phyloP scores from a whole-genome alignment of 2,113 vertebrate species.

The Himantopus leucocephalus region DNA sequence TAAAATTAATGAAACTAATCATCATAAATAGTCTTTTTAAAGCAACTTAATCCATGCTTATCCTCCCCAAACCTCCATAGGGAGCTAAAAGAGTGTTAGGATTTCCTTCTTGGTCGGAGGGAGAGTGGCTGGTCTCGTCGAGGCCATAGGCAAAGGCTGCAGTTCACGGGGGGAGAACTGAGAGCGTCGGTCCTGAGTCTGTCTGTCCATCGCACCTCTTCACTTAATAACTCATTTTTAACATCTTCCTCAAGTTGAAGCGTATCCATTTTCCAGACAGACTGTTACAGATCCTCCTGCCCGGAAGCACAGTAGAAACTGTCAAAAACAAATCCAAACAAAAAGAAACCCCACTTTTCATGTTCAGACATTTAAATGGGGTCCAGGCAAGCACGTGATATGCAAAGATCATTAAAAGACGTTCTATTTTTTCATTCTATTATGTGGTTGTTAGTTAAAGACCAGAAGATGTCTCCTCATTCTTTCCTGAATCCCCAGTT shows the following conservation, averaged over 20 bases:
- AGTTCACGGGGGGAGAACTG: background rate
- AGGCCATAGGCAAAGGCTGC: background rate
- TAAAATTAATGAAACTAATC: background rate
- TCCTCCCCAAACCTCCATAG: background rate
- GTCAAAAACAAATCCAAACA: background rate
- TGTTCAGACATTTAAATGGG: background rate
- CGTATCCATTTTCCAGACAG: background rate
- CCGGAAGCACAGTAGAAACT: background rate
- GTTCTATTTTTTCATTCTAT: background rate
- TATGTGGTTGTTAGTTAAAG: background rate
- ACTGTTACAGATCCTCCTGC: background rate
- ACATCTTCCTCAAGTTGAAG: background rate
- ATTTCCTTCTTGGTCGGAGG: background rate
- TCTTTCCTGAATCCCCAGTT: background rate
- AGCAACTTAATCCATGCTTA: background rate
- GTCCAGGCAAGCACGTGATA: background rate
- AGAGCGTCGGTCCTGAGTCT: background rate
- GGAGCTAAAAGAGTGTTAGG: background rate
- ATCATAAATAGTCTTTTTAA: background rate
- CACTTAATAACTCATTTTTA: background rate
- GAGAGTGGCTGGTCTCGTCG: accelerated
- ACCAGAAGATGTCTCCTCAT: background rate
- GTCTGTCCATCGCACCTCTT: background rate
- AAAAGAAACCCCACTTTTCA: background rate
- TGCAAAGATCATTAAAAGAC: background rate